phyloP scores from a whole-genome alignment of 35 echinoderm and acorn worm species.

The Ophioderma brevispina region DNA sequence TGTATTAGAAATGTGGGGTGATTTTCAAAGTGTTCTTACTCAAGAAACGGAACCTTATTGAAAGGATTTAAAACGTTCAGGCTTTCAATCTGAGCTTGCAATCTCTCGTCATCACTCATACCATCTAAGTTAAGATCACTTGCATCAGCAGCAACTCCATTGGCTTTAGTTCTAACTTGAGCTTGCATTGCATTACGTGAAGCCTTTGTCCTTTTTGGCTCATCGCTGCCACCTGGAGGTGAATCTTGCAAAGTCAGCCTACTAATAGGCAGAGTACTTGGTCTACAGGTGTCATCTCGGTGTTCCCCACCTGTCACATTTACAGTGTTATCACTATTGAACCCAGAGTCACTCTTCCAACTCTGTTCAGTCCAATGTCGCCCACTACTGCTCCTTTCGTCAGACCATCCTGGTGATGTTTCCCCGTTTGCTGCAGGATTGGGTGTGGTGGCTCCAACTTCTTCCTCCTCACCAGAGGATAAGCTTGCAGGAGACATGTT shows the following conservation, averaged over 20 bases:
- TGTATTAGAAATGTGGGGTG: neutral
- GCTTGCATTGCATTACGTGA: neutral
- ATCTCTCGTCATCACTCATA: neutral
- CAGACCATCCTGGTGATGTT: neutral
- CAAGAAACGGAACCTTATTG: conserved; percentile 75
- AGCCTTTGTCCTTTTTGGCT: neutral
- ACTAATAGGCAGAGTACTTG: neutral
- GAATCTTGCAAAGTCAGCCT: neutral
- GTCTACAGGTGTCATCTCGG: neutral
- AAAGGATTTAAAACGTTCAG: conserved; percentile 80
- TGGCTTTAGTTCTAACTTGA: neutral
- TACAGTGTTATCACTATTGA: conserved; percentile 37
- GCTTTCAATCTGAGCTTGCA: neutral
- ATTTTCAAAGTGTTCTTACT: conserved; percentile 78
- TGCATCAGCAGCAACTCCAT: neutral
- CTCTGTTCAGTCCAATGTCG: conserved; percentile 47
- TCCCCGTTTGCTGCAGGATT: neutral
- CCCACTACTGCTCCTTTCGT: neutral
- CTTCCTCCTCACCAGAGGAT: conserved; percentile 31
- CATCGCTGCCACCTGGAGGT: neutral
- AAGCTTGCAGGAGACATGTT: conserved; percentile 25
- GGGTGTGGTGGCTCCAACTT: neutral
- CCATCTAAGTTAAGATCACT: neutral
- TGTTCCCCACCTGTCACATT: neutral
- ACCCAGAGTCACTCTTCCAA: conserved; percentile 75